Percentiles rank a stretch among this genome's conserved stretches.
phyloP scores from a whole-genome alignment of 1,140 invertebrate genomes.

The Aleiodes sp. region DNA sequence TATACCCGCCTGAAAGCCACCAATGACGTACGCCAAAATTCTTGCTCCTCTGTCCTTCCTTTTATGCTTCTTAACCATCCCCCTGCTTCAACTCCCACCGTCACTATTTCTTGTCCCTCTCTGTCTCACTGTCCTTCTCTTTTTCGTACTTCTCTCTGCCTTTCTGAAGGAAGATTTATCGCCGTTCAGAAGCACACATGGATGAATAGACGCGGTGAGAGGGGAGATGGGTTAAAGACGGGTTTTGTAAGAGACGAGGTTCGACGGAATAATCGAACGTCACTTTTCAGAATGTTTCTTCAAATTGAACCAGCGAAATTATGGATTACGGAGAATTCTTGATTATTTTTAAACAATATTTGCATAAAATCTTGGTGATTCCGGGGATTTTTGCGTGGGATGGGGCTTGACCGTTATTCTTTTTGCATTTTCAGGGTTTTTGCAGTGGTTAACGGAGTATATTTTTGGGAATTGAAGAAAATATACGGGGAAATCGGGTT shows the following conservation, averaged over 20 bases:
- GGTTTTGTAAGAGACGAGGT: not conserved
- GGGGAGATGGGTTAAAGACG: not conserved
- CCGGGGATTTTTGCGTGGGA: too few species aligned
- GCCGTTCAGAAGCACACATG: not conserved
- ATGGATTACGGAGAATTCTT: not conserved
- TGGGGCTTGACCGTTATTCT: too few species aligned
- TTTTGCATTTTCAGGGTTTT: too few species aligned
- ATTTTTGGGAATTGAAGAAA: too few species aligned
- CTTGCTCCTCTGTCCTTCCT: not conserved
- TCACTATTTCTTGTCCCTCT: not conserved
- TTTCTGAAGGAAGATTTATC: not conserved
- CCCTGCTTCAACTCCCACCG: not conserved
- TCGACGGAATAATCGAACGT: not conserved
- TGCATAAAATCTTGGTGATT: too few species aligned
- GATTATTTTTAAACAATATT: too few species aligned
- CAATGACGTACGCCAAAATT: conserved; percentile 1
- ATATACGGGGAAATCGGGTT: too few species aligned
- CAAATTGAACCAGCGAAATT: not conserved
- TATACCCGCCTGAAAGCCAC: not conserved
- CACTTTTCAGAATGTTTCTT: not conserved
- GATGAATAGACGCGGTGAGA: not conserved
- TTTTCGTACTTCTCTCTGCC: not conserved
- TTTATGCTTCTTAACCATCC: conserved; percentile 1
- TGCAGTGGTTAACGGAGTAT: too few species aligned
- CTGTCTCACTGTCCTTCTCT: conserved; percentile 17